phyloP scores from a whole-genome alignment of 2,888 invertebrate species.

The Hipparchia semele region DNA sequence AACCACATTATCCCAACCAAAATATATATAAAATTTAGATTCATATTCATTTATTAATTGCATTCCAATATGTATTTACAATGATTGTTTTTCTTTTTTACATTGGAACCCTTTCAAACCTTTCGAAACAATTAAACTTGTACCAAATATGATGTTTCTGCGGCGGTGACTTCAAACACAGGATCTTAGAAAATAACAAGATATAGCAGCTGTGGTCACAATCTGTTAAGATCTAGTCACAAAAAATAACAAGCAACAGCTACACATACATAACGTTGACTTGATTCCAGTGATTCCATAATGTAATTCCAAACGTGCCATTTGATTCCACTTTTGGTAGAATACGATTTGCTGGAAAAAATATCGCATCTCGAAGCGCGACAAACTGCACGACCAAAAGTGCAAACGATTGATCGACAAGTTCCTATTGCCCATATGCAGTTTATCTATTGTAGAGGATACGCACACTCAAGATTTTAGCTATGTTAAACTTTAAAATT shows the following conservation, averaged over 20 bases:
- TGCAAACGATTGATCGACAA: constrained; percentile 24
- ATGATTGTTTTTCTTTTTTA: too few species aligned
- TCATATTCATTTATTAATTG: too few species aligned
- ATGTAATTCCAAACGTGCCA: constrained; percentile 21
- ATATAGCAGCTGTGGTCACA: neutral
- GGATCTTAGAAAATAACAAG: neutral
- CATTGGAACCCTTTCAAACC: too few species aligned
- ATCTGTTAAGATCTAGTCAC: neutral
- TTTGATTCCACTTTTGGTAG: constrained; percentile 20
- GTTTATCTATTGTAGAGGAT: constrained; percentile 9
- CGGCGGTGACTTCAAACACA: neutral
- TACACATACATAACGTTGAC: constrained; percentile 3
- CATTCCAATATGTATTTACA: too few species aligned
- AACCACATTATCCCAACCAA: too few species aligned
- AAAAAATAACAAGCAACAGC: constrained; percentile 3
- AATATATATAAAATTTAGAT: too few species aligned
- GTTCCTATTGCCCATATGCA: constrained; percentile 29
- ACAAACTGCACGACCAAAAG: constrained; percentile 26
- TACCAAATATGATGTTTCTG: too few species aligned
- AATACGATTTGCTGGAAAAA: constrained; percentile 17
- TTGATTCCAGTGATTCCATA: constrained; percentile 11
- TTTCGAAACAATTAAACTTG: too few species aligned
- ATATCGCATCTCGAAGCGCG: constrained; percentile 24
- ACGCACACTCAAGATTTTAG: constrained; percentile 1
- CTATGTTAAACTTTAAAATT: neutral